These are phyloP conservation scores for Clupea harengus DNA, from an alignment of 2,113 vertebrate species.

Conservation along the genomic window DNA sequence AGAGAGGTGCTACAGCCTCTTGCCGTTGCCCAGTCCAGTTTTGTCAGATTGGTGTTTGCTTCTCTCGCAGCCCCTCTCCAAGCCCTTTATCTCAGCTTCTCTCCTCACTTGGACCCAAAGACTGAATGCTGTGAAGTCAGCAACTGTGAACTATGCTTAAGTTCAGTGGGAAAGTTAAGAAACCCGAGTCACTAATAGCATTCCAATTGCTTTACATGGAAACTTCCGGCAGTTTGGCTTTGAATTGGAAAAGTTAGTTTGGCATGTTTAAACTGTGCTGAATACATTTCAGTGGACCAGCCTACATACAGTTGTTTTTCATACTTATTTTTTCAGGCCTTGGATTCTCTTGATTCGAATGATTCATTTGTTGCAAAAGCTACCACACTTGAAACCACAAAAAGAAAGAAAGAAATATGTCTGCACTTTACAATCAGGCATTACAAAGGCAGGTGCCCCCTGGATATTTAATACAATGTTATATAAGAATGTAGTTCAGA, in stretches of 20 bases:
- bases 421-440: neutral
- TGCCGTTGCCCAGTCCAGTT: neutral
- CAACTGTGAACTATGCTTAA: slow-evolving; percentile 8
- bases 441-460: neutral
- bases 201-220: neutral
- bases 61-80: neutral
- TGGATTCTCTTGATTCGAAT: neutral
- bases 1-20: slow-evolving; percentile 16
- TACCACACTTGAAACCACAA: neutral
- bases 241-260: neutral
- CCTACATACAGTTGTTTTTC: neutral
- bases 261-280: neutral
- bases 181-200: neutral
- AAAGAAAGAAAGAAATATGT: neutral
- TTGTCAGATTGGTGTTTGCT: slow-evolving; percentile 20
- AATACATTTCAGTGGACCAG: neutral
- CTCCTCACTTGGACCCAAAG: neutral
- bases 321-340: neutral
- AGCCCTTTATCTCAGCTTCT: slow-evolving; percentile 7
- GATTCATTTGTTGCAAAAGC: neutral
- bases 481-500: neutral
- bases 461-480: too few relatives aligned
- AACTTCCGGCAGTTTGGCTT: neutral
- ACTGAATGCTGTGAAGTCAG: neutral
- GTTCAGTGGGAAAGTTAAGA: neutral